phyloP scores from a whole-genome alignment of 2,113 vertebrate genomes.

The Rhinoderma darwinii region DNA sequence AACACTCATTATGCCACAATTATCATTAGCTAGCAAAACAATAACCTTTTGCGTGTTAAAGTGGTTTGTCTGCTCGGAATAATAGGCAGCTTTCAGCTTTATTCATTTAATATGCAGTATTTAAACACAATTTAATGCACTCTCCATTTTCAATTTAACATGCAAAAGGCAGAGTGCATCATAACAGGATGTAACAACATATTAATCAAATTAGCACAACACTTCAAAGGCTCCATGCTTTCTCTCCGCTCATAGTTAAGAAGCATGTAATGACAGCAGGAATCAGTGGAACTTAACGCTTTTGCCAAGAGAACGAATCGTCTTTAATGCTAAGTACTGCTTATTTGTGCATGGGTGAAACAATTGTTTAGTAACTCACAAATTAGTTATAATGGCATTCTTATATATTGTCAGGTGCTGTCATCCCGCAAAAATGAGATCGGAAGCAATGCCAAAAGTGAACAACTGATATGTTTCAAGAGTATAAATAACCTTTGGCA shows the following conservation, averaged over 20 bases:
- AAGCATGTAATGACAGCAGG: constrained; percentile 37
- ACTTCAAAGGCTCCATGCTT: constrained; percentile 78
- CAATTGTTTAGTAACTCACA: constrained; percentile 26
- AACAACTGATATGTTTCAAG: neutral
- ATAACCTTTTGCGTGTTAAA: constrained; percentile 69
- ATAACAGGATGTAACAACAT: constrained; percentile 80
- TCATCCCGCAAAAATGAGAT: constrained; percentile 1
- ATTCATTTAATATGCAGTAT: constrained; percentile 74
- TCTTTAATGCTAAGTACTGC: constrained; percentile 34
- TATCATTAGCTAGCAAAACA: constrained; percentile 73
- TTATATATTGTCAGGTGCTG: constrained; percentile 15
- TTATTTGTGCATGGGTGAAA: constrained; percentile 31
- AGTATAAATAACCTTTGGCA: neutral
- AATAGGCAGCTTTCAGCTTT: constrained; percentile 70
- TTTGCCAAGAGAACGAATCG: constrained; percentile 36
- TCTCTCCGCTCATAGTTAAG: constrained; percentile 75
- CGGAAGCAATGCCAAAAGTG: constrained; percentile 5
- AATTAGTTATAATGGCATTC: constrained; percentile 42
- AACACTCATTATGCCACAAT: constrained; percentile 72
- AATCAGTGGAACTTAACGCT: constrained; percentile 26
- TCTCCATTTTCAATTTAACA: constrained; percentile 83
- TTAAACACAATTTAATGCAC: constrained; percentile 75
- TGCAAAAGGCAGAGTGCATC: constrained; percentile 85
- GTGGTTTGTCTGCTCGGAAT: constrained; percentile 70
- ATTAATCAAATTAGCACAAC: constrained; percentile 88